Evolutionary conservation across 2,113 vertebrate genomes (phyloP).

Genomic region (Crotalus helleri): DNA sequence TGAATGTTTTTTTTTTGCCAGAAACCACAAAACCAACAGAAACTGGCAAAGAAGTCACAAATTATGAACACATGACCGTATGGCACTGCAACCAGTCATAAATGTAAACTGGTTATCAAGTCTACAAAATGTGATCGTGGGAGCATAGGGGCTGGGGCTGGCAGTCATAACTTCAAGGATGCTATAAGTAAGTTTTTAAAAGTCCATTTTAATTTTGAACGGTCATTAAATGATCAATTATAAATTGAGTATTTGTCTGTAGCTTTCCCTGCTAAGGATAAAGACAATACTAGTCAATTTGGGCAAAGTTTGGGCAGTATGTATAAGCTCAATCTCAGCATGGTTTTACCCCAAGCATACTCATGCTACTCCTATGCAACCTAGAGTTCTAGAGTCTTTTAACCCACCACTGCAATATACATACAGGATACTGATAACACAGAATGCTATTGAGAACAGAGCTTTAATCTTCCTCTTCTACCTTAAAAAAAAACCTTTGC

Average conservation of each 20-base stretch:
- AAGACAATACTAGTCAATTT: not conserved
- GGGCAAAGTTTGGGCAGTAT: not conserved
- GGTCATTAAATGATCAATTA: not conserved
- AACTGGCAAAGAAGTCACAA: not conserved
- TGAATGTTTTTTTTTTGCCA: not conserved
- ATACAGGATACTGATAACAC: not conserved
- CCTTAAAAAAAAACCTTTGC: conserved; percentile 21
- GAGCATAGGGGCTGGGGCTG: not conserved
- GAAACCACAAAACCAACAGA: not conserved
- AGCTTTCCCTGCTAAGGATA: not conserved
- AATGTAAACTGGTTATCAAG: not conserved
- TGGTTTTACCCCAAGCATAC: not conserved
- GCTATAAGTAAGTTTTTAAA: not conserved
- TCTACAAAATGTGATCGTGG: not conserved
- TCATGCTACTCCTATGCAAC: not conserved
- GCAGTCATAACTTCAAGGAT: not conserved
- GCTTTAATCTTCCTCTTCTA: conserved; percentile 6
- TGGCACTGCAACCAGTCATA: not conserved
- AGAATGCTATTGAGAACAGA: not conserved
- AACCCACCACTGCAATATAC: not conserved
- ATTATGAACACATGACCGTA: not conserved
- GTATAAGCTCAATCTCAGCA: not conserved
- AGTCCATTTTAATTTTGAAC: not conserved
- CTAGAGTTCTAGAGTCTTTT: not conserved
- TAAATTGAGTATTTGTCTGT: not conserved